Base-by-base conservation (phyloP, 2,888 invertebrate genomes). In the Lepeophtheirus nordmannii region DNA sequence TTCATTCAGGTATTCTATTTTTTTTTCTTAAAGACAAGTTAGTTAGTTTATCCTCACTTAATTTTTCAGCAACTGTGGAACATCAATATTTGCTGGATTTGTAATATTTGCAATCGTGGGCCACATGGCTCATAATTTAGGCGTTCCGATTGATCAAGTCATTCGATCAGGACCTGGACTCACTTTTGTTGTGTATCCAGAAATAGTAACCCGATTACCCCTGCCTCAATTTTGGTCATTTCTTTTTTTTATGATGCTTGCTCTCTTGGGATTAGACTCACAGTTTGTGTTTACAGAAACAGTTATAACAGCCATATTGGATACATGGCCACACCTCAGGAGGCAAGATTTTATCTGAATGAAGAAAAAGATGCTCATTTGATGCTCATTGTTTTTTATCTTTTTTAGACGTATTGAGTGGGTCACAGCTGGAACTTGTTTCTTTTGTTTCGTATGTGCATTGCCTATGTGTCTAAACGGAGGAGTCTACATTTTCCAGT, bases 101-200 rank as follows among this genome's bases (percentile, higher is more conserved):
- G 85, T 87, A 5, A 86, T 87, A 72, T 87, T 88, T 74, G 85
- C 86, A 0, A 85, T 87, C 30, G 85, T 88, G 71, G 89, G 87
- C 7, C 87, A 86, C 75, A 78, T 88, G 72, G 87, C 87, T 0
- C 83, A 86, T 70, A 85, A 87, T 72, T 77, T 87, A 61, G 78
- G 83, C 59, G 84, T 86, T 5, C 78, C 63, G n/a, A 22, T 57
- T 58, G 12, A 17, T 40, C 30, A 62, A 46, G 41, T 53, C 12
- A 14, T 62, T 9, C 37, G 63, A 67, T 9, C 69, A 75, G 76
- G 76, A 61, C 73, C 86, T 20, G 87, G 87, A 9, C 75, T 89
- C 69, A 87, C 87, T 0, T 89, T 89, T 72, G 85, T 89, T 68
- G 87, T 87, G n/a, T 87, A 88, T 73, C 87, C 89, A 0, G 89